These are phyloP conservation scores for Cydia amplana DNA, from an alignment of 1,140 invertebrate genomes.

Conservation along the genomic window DNA sequence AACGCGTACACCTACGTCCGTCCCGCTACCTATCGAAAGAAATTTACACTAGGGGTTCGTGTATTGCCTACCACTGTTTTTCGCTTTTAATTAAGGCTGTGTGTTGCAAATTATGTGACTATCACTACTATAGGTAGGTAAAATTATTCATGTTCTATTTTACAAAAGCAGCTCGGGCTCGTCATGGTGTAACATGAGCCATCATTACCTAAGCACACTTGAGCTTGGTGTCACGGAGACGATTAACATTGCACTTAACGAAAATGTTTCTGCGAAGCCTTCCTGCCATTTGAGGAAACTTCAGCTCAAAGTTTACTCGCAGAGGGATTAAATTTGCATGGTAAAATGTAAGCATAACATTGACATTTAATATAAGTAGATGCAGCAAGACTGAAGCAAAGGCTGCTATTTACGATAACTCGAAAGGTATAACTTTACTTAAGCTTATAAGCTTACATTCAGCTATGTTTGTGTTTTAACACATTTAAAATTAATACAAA, in stretches of 20 bases:
- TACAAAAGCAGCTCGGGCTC: not conserved
- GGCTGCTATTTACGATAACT: not conserved
- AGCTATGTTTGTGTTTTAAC: not conserved
- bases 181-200: not conserved
- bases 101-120: no score
- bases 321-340: not conserved
- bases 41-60: no score
- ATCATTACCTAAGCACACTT: not conserved
- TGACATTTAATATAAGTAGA: not conserved
- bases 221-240: not conserved
- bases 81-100: no score
- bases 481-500: no score
- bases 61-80: no score
- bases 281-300: not conserved
- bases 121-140: not conserved
- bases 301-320: slow-evolving; percentile 1
- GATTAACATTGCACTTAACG: slow-evolving; percentile 11
- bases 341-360: slow-evolving; percentile 1
- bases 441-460: not conserved
- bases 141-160: not conserved
- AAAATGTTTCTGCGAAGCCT: not conserved
- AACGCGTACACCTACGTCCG: no score
- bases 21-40: no score
- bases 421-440: not conserved
- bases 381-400: not conserved